Conservation (phyloP, 1,140 invertebrate genomes). For the Magallana gigas region DNA sequence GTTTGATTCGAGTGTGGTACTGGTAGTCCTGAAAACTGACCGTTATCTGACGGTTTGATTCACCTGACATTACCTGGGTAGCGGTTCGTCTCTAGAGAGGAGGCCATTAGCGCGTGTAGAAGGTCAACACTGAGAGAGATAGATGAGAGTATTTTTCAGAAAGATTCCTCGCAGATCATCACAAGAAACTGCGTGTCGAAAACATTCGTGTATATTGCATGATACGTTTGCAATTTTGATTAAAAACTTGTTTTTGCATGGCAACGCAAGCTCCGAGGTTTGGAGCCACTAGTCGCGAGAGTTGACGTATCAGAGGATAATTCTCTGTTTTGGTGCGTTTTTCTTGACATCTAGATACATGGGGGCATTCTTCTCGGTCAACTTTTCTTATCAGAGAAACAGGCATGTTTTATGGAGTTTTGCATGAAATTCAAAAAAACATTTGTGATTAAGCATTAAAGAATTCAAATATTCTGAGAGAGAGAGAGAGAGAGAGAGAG, state of each 20-base stretch:
- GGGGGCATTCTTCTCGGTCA: too few relatives aligned
- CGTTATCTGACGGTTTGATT: background rate
- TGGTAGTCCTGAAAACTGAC: too few relatives aligned
- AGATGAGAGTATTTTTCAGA: slow-evolving; percentile 8
- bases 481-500: too few relatives aligned
- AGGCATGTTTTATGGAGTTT: too few relatives aligned
- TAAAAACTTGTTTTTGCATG: background rate
- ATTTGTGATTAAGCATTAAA: too few relatives aligned
- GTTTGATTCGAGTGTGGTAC: too few relatives aligned
- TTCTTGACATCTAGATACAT: background rate
- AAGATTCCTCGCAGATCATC: background rate
- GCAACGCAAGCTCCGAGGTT: background rate
- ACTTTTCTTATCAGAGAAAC: too few relatives aligned
- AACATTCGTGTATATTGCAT: slow-evolving; percentile 13
- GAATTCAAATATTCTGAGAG: too few relatives aligned
- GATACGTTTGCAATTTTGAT: background rate
- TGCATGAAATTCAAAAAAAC: too few relatives aligned
- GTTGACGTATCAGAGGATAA: background rate
- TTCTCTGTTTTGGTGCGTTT: background rate
- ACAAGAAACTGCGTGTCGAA: background rate
- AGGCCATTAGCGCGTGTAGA: background rate
- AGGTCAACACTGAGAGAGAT: slow-evolving; percentile 6
- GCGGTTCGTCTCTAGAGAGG: background rate
- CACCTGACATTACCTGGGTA: background rate
- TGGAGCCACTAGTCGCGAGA: background rate